Evolutionary conservation across 2,797 vertebrate genomes (phyloP).

Genomic region (Protonibea diacanthus): DNA sequence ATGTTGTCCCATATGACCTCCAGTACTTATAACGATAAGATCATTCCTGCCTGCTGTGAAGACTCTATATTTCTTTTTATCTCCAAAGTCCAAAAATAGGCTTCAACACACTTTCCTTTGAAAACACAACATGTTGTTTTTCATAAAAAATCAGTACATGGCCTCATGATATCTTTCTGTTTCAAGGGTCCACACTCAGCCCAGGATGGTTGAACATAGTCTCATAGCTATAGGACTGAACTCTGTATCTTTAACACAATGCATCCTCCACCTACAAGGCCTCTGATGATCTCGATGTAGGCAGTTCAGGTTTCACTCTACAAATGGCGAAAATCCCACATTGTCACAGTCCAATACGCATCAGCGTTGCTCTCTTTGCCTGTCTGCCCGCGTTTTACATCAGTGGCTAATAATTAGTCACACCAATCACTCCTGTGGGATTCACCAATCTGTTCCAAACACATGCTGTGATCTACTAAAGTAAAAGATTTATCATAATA

Average conservation of each 20-base stretch:
- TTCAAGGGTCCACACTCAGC: not conserved
- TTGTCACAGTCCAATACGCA: not conserved
- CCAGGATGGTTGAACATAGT: not conserved
- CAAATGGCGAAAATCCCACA: not conserved
- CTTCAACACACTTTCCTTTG: not conserved
- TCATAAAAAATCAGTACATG: not conserved
- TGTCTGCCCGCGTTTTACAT: slow-evolving; percentile 3
- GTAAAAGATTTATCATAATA: not conserved
- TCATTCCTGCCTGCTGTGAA: not conserved
- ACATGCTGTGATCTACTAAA: not conserved
- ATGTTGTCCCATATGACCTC: slow-evolving; percentile 1
- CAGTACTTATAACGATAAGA: not conserved
- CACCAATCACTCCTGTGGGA: not conserved
- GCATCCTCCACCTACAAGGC: not conserved
- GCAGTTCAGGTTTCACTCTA: not conserved
- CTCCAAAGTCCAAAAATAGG: not conserved
- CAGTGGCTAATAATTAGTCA: not conserved
- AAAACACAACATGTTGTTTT: not conserved
- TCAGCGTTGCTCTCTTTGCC: not conserved
- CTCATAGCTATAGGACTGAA: not conserved
- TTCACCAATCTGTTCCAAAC: not conserved
- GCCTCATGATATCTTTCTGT: not conserved
- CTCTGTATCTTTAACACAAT: too few relatives aligned
- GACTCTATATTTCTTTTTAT: too few relatives aligned
- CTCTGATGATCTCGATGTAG: not conserved